These are phyloP conservation scores for Enchytraeus crypticus DNA, from an alignment of 2,888 invertebrate species.

Conservation along the genomic window DNA sequence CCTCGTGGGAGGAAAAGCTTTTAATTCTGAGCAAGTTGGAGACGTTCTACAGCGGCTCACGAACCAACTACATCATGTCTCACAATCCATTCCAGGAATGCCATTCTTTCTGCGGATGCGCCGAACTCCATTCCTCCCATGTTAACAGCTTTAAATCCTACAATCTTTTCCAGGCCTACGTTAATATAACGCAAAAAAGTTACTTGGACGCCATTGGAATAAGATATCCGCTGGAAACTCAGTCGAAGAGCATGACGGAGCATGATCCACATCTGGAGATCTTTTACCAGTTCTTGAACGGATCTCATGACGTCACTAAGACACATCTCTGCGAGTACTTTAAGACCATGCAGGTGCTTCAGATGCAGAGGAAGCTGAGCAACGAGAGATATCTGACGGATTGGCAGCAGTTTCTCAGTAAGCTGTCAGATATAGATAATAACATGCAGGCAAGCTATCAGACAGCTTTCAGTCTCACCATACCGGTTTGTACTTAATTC, in stretches of 20 bases:
- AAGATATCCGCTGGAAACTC: background rate
- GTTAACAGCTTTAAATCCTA: background rate
- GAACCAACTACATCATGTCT: background rate
- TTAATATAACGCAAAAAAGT: background rate
- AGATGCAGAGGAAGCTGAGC: background rate
- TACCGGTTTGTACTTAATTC: slow-evolving; percentile 7
- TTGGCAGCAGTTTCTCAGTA: slow-evolving; percentile 9
- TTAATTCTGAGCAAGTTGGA: background rate
- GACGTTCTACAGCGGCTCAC: background rate
- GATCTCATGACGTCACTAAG: slow-evolving; percentile 5
- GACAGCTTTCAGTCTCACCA: slow-evolving; percentile 6
- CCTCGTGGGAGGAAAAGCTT: slow-evolving; percentile 2
- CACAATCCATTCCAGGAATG: background rate
- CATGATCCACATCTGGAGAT: background rate
- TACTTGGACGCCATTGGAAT: background rate
- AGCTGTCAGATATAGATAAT: slow-evolving; percentile 9
- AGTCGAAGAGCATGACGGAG: background rate
- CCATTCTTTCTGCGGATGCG: background rate
- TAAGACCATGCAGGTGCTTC: background rate
- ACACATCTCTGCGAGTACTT: background rate
- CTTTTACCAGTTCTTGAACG: slow-evolving; percentile 4
- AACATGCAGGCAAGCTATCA: background rate
- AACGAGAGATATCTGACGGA: slow-evolving; percentile 7
- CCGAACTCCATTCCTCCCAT: background rate
- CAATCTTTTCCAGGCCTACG: background rate